Conservation (phyloP, 2,888 invertebrate genomes). For the Heliconius ismenius region DNA sequence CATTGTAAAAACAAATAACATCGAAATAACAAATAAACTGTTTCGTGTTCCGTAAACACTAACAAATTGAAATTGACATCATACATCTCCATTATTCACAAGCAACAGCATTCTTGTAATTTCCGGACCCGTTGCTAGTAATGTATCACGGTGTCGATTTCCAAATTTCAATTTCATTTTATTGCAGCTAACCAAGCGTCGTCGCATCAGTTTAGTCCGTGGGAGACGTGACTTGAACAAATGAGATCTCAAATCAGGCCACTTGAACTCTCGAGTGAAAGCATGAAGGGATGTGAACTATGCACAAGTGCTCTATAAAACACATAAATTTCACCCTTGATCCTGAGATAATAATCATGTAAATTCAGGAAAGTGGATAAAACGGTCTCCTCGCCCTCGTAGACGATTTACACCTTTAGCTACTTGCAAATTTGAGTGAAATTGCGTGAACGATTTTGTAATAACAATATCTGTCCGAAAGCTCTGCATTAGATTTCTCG, state of each 20-base stretch:
- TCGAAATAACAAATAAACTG: constrained; percentile 7
- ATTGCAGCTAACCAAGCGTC: constrained; percentile 30
- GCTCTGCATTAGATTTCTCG: constrained; percentile 36
- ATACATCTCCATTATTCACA: constrained; percentile 20
- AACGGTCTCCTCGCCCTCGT: background rate
- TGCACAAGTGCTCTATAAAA: constrained; percentile 49
- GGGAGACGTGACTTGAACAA: constrained; percentile 43
- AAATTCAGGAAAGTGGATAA: constrained; percentile 23
- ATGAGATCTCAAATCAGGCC: constrained; percentile 44
- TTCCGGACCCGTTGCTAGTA: constrained; percentile 20
- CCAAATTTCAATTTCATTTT: constrained; percentile 35
- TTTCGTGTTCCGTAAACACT: constrained; percentile 3
- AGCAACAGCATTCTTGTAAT: constrained; percentile 16
- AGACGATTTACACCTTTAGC: constrained; percentile 30
- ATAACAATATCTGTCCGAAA: constrained; percentile 29
- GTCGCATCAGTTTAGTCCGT: constrained; percentile 34
- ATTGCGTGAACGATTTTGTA: constrained; percentile 33
- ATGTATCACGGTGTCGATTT: constrained; percentile 32
- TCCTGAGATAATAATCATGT: constrained; percentile 42
- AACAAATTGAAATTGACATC: constrained; percentile 2
- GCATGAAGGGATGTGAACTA: constrained; percentile 50
- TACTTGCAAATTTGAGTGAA: constrained; percentile 21
- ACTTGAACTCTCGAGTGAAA: constrained; percentile 46
- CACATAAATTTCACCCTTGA: constrained; percentile 45
- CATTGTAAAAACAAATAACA: background rate